phyloP scores from a whole-genome alignment of 2,888 invertebrate species.

The Ophion costatus region DNA sequence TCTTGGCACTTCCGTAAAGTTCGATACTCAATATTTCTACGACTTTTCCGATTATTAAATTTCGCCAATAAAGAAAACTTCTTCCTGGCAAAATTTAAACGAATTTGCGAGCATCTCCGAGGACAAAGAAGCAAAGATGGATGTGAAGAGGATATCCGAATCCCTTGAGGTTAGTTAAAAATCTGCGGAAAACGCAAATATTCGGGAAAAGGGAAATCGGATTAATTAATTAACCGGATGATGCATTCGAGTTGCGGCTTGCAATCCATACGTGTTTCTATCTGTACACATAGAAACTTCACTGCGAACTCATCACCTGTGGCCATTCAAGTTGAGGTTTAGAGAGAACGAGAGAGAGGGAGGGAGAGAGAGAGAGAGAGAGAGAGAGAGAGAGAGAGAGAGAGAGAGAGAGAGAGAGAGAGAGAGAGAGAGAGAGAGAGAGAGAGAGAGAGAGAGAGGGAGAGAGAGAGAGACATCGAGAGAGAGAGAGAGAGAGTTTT shows the following conservation, averaged over 20 bases:
- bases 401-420: conserved; percentile 16
- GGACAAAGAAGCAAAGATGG: background rate
- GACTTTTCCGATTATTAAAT: too few species aligned
- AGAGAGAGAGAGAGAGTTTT: conserved; percentile 16
- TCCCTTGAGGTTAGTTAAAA: conserved; percentile 33
- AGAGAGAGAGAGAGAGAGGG: background rate
- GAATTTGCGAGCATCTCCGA: background rate
- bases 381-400: conserved; percentile 14
- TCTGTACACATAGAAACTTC: background rate
- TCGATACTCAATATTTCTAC: too few species aligned
- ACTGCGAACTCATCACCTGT: conserved; percentile 22
- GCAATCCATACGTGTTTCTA: conserved; percentile 19
- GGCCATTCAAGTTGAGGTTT: conserved; percentile 25
- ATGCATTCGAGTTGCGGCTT: conserved; percentile 31
- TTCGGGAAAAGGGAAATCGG: conserved; percentile 38
- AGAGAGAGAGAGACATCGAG: background rate
- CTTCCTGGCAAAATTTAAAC: too few species aligned
- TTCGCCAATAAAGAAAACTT: too few species aligned
- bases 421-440: conserved; percentile 1
- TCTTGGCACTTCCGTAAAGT: too few species aligned
- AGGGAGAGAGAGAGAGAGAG: background rate
- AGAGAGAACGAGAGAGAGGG: background rate
- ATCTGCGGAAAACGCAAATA: conserved; percentile 55
- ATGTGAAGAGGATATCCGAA: background rate
- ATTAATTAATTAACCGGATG: conserved; percentile 52